A percentile compares a stretch with the other conserved stretches of the same genome.
phyloP scores from a whole-genome alignment of 2,797 vertebrate genomes.

The Lithobates pipiens region DNA sequence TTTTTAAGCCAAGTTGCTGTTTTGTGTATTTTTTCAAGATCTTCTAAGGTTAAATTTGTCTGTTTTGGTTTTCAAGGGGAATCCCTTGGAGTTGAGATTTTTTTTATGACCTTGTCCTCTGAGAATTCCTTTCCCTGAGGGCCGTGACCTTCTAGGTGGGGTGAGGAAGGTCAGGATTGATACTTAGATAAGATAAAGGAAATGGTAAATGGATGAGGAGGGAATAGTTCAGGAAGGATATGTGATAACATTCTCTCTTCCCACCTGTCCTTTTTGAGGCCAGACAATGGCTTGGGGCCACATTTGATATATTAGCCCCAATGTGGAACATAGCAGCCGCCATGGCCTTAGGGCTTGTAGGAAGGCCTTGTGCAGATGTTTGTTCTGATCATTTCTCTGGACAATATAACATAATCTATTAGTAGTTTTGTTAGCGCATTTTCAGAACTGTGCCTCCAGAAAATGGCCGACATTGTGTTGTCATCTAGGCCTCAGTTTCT shows the following conservation, averaged over 20 bases:
- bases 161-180: constrained; percentile 15
- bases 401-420: too few relatives aligned
- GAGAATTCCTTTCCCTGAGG: neutral
- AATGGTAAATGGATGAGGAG: constrained; percentile 1
- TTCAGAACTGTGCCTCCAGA: neutral
- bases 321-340: neutral
- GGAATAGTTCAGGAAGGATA: constrained; percentile 1
- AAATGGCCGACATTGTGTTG: neutral
- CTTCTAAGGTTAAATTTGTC: too few relatives aligned
- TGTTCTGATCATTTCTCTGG: neutral
- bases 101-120: neutral
- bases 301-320: neutral
- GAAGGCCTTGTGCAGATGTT: neutral
- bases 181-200: constrained; percentile 34
- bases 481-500: neutral
- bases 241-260: neutral
- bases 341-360: neutral
- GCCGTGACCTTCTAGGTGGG: constrained; percentile 27
- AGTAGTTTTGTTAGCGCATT: neutral
- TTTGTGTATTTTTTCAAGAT: too few relatives aligned
- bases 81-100: too few relatives aligned
- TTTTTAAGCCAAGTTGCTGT: too few relatives aligned
- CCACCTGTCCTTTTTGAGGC: neutral
- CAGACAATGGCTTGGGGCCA: neutral
- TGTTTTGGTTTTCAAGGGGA: too few relatives aligned